Percentiles rank a stretch among this genome's conserved stretches.
Evolutionary conservation across 1,140 invertebrate species (phyloP).

Genomic region (Caerostris extrusa): DNA sequence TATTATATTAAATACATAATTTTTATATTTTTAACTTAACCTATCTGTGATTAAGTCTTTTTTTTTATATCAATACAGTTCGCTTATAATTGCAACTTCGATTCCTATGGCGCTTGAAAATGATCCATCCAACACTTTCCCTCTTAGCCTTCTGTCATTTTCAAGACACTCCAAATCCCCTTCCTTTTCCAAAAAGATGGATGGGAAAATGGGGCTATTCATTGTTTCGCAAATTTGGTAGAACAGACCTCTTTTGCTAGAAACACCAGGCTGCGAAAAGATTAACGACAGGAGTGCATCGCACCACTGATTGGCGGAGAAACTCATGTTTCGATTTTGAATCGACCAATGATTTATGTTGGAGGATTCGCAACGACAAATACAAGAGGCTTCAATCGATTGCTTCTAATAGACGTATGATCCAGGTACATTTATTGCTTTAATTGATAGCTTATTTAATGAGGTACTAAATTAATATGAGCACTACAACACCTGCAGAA

Average conservation of each 20-base stretch:
- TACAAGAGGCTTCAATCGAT: background rate
- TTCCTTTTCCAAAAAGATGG: background rate
- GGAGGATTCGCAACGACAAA: background rate
- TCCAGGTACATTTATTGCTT: conserved; percentile 21
- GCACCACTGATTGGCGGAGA: background rate
- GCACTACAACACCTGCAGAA: background rate
- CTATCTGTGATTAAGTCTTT: too few relatives aligned
- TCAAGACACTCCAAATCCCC: background rate
- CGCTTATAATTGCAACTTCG: too few relatives aligned
- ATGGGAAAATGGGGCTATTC: background rate
- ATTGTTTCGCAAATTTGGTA: conserved; percentile 34
- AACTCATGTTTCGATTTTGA: conserved; percentile 14
- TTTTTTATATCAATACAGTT: too few relatives aligned
- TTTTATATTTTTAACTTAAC: too few relatives aligned
- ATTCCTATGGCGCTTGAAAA: too few relatives aligned
- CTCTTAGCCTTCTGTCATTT: background rate
- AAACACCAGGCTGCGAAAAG: background rate
- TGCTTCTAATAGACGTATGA: background rate
- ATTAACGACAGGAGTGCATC: conserved; percentile 23
- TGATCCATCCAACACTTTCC: background rate
- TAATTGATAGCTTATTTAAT: conserved; percentile 9
- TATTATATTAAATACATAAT: too few relatives aligned
- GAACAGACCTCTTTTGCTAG: background rate
- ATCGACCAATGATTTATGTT: conserved; percentile 15
- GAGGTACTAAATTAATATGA: background rate